Evolutionary conservation across 2,888 invertebrate species (phyloP).

Genomic region (Acanthacorydalis orientalis): DNA sequence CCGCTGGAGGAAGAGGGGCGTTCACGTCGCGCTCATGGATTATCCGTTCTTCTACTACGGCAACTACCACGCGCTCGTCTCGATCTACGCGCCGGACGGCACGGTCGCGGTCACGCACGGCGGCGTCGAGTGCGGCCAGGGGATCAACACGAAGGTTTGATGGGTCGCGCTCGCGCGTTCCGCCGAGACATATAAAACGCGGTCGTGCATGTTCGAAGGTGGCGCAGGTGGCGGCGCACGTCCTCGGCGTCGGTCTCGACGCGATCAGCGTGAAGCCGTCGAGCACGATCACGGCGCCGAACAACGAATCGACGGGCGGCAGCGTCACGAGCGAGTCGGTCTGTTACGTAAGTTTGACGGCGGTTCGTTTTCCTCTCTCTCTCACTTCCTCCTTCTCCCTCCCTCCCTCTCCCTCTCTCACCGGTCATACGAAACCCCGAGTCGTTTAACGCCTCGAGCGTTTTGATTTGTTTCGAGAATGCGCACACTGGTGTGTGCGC

Average conservation of each 20-base stretch:
- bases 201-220: conserved; percentile 17
- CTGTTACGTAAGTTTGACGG: conserved; percentile 28
- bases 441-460: too few species aligned
- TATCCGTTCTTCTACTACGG: conserved; percentile 38
- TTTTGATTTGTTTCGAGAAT: too few species aligned
- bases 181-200: too few species aligned
- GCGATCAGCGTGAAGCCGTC: conserved; percentile 27
- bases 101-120: conserved; percentile 54
- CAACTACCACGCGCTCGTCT: conserved; percentile 39
- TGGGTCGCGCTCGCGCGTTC: conserved; percentile 15
- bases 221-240: conserved; percentile 31
- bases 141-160: conserved; percentile 60
- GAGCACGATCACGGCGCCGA: conserved; percentile 25
- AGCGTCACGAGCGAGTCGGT: conserved; percentile 29
- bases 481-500: too few species aligned
- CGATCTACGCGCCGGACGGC: conserved; percentile 54
- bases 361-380: too few species aligned
- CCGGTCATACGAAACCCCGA: too few species aligned
- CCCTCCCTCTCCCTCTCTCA: too few species aligned
- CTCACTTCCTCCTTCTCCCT: too few species aligned
- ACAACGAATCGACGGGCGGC: conserved; percentile 28
- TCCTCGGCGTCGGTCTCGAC: conserved; percentile 29
- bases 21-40: conserved; percentile 48
- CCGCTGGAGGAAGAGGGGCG: conserved; percentile 65
- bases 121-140: conserved; percentile 67